Conservation (phyloP, 2,797 vertebrate species). For the Lagorchestes hirsutus region DNA sequence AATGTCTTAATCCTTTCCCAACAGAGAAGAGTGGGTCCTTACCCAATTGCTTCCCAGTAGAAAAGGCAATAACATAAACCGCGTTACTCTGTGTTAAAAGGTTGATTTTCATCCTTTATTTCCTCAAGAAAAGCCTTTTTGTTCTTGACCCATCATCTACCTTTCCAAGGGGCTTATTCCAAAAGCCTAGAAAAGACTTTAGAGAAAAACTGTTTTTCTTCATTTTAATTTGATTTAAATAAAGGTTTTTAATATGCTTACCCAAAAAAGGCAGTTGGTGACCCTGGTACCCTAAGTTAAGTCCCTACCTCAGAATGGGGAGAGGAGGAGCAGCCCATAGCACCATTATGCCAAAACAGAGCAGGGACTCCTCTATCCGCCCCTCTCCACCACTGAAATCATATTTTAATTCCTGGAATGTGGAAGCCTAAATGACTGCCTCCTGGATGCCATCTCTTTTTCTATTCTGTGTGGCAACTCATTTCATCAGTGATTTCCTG, state of each 20-base stretch:
- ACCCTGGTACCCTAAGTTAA: not conserved
- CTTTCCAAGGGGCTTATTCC: not conserved
- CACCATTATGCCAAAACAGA: not conserved
- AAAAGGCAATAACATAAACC: not conserved
- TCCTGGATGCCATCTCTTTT: not conserved
- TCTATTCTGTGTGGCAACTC: not conserved
- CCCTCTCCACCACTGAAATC: not conserved
- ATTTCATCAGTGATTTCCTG: not conserved
- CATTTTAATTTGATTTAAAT: not conserved
- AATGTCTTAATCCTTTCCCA: not conserved
- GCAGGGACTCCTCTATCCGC: not conserved
- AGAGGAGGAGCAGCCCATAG: not conserved
- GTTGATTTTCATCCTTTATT: not conserved
- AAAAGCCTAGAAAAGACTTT: not conserved
- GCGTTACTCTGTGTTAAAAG: not conserved
- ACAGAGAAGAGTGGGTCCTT: not conserved
- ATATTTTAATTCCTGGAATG: not conserved
- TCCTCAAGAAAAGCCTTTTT: not conserved
- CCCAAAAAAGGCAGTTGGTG: not conserved
- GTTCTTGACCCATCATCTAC: not conserved
- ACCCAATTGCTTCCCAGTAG: not conserved
- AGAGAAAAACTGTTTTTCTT: not conserved
- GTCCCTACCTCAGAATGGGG: not conserved
- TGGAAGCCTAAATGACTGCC: not conserved
- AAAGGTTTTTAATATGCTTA: not conserved